A percentile compares a stretch with the other conserved stretches of the same genome.
These are phyloP conservation scores for Dicyrtoma fusca DNA, from an alignment of 2,888 invertebrate genomes.

Conservation along the genomic window DNA sequence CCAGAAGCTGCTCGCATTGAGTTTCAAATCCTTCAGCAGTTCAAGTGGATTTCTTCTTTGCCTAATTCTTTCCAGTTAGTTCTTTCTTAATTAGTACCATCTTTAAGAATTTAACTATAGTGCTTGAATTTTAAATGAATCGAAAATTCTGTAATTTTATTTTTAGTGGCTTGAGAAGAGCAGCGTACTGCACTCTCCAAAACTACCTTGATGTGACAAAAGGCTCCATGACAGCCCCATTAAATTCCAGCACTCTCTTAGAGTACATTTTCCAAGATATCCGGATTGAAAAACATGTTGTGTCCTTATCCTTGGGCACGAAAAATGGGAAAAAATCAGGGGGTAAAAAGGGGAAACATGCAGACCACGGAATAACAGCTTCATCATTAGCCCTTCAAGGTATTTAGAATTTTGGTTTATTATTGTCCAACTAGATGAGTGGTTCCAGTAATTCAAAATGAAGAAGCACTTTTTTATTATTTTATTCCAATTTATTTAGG, in stretches of 20 bases:
- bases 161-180: neutral
- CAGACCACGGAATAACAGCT: neutral
- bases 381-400: neutral
- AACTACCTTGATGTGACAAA: constrained; percentile 39
- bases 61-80: constrained; percentile 44
- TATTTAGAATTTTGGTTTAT: too few relatives aligned
- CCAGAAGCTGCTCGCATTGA: constrained; percentile 42
- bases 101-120: too few relatives aligned
- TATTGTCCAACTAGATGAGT: too few relatives aligned
- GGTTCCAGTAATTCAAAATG: too few relatives aligned
- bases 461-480: too few relatives aligned
- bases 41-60: constrained; percentile 44
- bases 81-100: too few relatives aligned
- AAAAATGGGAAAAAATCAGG: neutral
- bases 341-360: neutral
- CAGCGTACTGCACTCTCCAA: neutral
- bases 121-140: too few relatives aligned
- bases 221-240: constrained; percentile 37
- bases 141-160: too few relatives aligned
- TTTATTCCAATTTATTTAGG: too few relatives aligned
- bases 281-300: constrained; percentile 8
- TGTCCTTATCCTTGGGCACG: neutral
- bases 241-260: neutral
- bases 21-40: constrained; percentile 41
- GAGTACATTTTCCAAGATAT: constrained; percentile 19